Evolutionary conservation across 2,797 vertebrate species (phyloP).

Genomic region (Silurus aristotelis): DNA sequence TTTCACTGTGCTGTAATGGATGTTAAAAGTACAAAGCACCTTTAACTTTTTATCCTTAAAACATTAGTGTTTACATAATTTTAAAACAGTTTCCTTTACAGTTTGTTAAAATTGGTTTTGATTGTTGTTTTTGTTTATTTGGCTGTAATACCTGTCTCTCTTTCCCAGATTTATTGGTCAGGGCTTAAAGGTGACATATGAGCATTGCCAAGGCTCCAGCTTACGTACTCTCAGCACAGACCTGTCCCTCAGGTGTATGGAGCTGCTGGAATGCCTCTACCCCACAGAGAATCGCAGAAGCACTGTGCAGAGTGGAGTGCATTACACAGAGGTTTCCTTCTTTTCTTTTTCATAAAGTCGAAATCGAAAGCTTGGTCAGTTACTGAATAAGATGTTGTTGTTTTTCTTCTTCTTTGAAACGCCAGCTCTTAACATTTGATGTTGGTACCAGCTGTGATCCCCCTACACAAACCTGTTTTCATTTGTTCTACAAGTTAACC

Average conservation of each 20-base stretch:
- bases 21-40: too few species aligned
- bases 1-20: too few species aligned
- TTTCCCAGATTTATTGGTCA: constrained; percentile 86
- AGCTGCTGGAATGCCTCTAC: constrained; percentile 93
- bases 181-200: constrained; percentile 87
- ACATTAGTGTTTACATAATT: too few species aligned
- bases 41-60: too few species aligned
- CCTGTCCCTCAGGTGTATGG: constrained; percentile 84
- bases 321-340: constrained; percentile 89
- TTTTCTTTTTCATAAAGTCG: not conserved
- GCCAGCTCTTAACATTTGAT: constrained; percentile 90
- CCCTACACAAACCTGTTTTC: constrained; percentile 80
- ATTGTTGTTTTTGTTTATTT: too few species aligned
- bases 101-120: too few species aligned
- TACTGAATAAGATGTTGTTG: not conserved
- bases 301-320: constrained; percentile 82
- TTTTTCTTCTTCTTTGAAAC: constrained; percentile 54
- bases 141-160: not conserved
- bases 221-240: constrained; percentile 85
- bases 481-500: constrained; percentile 91
- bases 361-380: not conserved
- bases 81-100: too few species aligned
- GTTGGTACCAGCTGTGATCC: constrained; percentile 71
- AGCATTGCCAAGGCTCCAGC: constrained; percentile 87
- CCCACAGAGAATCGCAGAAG: constrained; percentile 78